A percentile compares a stretch with the other conserved stretches of the same genome.
Evolutionary conservation across 1,140 invertebrate species (phyloP).

Genomic region (Pseudomyrmex concolor): DNA sequence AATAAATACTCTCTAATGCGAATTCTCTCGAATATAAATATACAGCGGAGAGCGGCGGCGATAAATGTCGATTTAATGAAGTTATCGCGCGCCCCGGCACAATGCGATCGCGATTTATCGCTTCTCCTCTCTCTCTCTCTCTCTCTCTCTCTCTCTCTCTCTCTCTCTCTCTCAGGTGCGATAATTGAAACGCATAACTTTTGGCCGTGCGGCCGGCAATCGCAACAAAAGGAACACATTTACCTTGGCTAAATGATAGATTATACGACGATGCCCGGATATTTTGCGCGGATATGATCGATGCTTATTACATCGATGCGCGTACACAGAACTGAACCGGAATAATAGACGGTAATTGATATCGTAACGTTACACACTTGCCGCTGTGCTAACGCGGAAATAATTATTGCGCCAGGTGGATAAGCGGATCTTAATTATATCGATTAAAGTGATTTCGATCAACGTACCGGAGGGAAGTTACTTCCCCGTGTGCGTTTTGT

Average conservation of each 20-base stretch:
- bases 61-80: conserved; percentile 64
- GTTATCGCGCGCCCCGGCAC: conserved; percentile 41
- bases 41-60: background rate
- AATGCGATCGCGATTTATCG: conserved; percentile 55
- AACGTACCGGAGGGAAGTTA: background rate
- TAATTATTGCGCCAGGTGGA: conserved; percentile 45
- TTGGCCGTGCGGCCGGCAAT: conserved; percentile 4
- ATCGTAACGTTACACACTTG: conserved; percentile 41
- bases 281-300: conserved; percentile 51
- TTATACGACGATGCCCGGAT: conserved; percentile 37
- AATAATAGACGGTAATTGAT: conserved; percentile 58
- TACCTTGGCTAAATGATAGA: conserved; percentile 54
- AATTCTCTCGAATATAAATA: conserved; percentile 23
- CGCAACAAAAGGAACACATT: conserved; percentile 45
- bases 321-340: conserved; percentile 4
- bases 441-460: background rate
- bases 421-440: conserved; percentile 40
- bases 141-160: background rate
- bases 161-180: conserved; percentile 14
- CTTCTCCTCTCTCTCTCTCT: background rate
- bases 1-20: conserved; percentile 43
- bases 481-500: background rate
- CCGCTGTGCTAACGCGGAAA: background rate
- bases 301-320: conserved; percentile 43
- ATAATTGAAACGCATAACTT: conserved; percentile 64